phyloP scores from a whole-genome alignment of 2,797 vertebrate species.

The Cossypha dichroa region DNA sequence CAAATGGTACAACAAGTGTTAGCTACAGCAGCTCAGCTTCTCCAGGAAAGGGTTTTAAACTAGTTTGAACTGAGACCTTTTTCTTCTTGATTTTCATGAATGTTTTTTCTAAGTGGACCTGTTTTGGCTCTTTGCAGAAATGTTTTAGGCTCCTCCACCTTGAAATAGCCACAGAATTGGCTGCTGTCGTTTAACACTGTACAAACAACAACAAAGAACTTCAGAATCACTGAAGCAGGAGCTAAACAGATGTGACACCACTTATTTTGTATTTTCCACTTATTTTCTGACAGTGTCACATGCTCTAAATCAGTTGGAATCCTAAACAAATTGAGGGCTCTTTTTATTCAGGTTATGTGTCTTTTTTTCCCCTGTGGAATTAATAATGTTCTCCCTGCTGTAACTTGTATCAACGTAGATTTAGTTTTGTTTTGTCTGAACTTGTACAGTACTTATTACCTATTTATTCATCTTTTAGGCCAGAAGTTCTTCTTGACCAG shows the following conservation, averaged over 20 bases:
- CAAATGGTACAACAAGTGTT: background rate
- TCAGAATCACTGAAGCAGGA: conserved; percentile 44
- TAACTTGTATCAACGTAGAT: background rate
- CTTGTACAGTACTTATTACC: background rate
- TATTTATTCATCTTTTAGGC: background rate
- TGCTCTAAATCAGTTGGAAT: background rate
- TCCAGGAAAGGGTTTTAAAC: background rate
- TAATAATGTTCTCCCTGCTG: background rate
- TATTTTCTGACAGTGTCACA: conserved; percentile 2
- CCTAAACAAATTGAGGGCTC: background rate
- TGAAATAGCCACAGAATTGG: background rate
- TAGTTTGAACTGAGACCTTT: background rate
- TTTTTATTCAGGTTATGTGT: background rate
- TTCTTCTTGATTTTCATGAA: background rate
- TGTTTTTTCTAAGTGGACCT: background rate
- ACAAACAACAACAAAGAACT: conserved; percentile 20
- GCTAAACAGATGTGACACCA: conserved; percentile 46
- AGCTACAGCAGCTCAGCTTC: background rate
- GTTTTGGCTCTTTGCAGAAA: background rate
- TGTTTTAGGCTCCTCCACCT: background rate
- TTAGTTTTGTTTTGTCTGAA: background rate
- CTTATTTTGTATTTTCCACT: conserved; percentile 33
- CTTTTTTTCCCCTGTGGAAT: background rate
- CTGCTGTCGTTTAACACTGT: background rate
- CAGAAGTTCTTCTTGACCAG: background rate